Percentiles rank a stretch among this genome's conserved stretches.
Evolutionary conservation across 2,113 vertebrate species (phyloP).

Genomic region (Elephas maximus): DNA sequence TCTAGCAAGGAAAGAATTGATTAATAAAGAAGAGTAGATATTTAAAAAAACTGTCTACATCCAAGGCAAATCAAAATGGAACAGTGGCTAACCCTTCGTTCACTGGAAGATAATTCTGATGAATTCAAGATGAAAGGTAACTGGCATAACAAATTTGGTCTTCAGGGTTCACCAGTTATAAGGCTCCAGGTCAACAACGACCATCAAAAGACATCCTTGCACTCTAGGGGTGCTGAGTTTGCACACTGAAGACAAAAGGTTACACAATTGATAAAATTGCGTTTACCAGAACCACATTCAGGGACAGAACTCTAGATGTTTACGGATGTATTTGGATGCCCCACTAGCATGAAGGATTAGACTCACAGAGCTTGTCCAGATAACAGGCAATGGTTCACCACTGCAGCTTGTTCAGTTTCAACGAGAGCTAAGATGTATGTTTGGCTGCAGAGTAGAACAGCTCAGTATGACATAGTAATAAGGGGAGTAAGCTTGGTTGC

Average conservation of each 20-base stretch:
- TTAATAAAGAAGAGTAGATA: neutral
- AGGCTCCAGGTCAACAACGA: neutral
- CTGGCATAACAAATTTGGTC: neutral
- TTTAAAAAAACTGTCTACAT: neutral
- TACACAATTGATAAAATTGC: neutral
- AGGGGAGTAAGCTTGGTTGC: accelerated
- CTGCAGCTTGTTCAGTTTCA: neutral
- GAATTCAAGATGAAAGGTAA: neutral
- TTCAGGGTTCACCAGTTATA: neutral
- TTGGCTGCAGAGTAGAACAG: neutral
- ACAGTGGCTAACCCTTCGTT: neutral
- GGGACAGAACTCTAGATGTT: neutral
- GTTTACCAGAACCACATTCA: neutral
- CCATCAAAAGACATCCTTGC: neutral
- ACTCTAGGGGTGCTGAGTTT: neutral
- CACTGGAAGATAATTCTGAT: neutral
- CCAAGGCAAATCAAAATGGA: neutral
- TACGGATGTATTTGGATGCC: neutral
- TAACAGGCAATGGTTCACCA: neutral
- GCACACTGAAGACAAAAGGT: neutral
- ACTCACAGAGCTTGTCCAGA: neutral
- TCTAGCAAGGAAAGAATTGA: neutral
- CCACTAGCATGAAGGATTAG: neutral
- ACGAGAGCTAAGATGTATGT: neutral
- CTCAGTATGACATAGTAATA: too few species aligned